Percentiles rank a stretch among this genome's conserved stretches.
Evolutionary conservation across 2,113 vertebrate genomes (phyloP).

Genomic region (Indri indri): DNA sequence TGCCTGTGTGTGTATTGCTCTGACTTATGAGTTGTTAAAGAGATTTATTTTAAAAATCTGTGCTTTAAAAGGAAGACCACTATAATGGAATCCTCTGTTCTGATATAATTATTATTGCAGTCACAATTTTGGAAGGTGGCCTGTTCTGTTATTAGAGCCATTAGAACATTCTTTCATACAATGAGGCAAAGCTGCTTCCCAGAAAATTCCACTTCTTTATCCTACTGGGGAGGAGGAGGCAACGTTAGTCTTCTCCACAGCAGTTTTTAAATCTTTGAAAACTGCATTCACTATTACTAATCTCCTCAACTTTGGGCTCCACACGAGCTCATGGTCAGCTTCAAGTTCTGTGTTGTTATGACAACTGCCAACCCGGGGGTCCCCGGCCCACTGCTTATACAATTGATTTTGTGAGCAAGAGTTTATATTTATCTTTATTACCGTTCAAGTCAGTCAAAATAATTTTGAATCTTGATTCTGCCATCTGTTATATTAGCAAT

Average conservation of each 20-base stretch:
- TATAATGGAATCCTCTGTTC: neutral
- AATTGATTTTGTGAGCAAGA: slow-evolving; percentile 10
- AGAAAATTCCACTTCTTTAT: neutral
- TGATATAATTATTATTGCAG: neutral
- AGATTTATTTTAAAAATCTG: neutral
- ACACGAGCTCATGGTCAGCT: neutral
- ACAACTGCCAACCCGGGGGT: neutral
- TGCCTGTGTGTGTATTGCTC: neutral
- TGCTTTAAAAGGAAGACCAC: neutral
- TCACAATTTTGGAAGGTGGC: neutral
- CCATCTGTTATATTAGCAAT: slow-evolving; percentile 65
- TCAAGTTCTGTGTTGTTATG: neutral
- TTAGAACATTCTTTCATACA: neutral
- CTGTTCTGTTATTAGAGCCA: neutral
- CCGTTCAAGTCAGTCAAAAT: slow-evolving; percentile 57
- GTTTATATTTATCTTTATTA: slow-evolving; percentile 61
- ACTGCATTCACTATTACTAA: neutral
- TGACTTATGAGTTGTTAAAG: neutral
- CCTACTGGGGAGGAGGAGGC: neutral
- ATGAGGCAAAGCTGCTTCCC: neutral
- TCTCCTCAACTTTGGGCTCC: neutral
- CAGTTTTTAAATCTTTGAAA: neutral
- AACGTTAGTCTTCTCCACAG: neutral
- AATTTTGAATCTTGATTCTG: slow-evolving; percentile 61
- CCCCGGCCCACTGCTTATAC: neutral